phyloP scores from a whole-genome alignment of 1,140 invertebrate species.

The Ruditapes philippinarum region DNA sequence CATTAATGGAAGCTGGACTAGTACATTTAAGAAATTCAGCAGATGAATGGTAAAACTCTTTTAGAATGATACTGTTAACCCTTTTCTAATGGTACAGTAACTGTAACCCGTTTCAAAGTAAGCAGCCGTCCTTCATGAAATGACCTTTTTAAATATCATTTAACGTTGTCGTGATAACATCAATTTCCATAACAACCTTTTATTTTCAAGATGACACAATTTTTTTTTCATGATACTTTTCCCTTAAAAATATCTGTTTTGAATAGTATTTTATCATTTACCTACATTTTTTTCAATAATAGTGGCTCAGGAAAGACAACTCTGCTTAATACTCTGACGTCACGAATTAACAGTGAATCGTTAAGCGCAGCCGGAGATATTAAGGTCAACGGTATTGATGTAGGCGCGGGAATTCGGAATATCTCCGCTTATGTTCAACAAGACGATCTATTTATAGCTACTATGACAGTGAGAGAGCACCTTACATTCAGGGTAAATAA shows the following conservation, averaged over 20 bases:
- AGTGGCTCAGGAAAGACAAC: constrained; percentile 99
- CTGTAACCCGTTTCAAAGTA: no score
- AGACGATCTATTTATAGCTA: constrained; percentile 89
- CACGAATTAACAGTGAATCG: constrained; percentile 9
- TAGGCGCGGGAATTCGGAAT: constrained; percentile 88
- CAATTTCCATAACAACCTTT: not conserved
- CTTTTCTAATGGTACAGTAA: no score
- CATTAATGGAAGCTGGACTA: no score
- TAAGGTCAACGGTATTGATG: constrained; percentile 84
- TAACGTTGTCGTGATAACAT: not conserved
- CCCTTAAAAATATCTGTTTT: no score
- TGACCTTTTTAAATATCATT: not conserved
- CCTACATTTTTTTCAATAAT: constrained; percentile 50
- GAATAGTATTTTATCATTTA: not conserved
- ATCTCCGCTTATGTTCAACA: constrained; percentile 98
- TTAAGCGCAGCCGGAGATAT: constrained; percentile 34
- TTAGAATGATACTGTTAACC: no score
- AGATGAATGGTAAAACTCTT: no score
- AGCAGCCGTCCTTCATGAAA: not conserved
- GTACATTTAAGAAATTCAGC: no score
- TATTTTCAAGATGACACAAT: not conserved
- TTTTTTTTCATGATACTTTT: no score
- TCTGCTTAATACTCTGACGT: constrained; percentile 58
- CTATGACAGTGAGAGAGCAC: constrained; percentile 89
- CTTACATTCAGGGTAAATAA: constrained; percentile 87